A percentile compares a stretch with the other conserved stretches of the same genome.
These are phyloP conservation scores for Prenolepis imparis DNA, from an alignment of 2,888 invertebrate species.

Conservation along the genomic window DNA sequence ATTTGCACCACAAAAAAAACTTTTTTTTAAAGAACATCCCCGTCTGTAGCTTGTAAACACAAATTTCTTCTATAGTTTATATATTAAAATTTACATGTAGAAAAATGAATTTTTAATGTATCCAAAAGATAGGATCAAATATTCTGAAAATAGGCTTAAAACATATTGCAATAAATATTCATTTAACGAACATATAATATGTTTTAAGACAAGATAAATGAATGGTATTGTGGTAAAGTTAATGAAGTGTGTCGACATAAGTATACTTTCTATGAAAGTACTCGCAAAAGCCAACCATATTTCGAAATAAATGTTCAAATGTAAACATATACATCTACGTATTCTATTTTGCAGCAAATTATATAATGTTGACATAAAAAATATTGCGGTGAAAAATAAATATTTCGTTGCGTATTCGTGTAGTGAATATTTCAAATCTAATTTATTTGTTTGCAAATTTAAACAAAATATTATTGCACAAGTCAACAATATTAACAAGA, in stretches of 20 bases:
- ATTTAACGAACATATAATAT: neutral
- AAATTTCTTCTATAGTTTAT: neutral
- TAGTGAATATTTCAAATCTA: neutral
- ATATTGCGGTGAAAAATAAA: constrained; percentile 18
- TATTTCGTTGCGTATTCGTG: neutral
- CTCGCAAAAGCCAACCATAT: neutral
- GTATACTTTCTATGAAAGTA: neutral
- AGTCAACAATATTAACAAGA: neutral
- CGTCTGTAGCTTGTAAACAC: neutral
- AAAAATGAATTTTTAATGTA: neutral
- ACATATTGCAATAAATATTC: neutral
- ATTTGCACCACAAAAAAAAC: neutral
- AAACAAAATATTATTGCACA: neutral
- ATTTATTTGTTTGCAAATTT: neutral
- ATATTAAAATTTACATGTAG: neutral
- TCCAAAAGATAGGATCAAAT: constrained; percentile 2
- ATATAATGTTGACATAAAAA: constrained; percentile 29
- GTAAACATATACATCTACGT: neutral
- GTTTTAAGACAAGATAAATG: neutral
- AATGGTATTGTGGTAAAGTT: neutral
- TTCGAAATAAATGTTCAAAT: neutral
- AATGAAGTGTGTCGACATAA: constrained; percentile 5
- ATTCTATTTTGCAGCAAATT: constrained; percentile 10
- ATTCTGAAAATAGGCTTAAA: neutral
- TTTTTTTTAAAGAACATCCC: neutral